Conservation (phyloP, 2,113 vertebrate genomes). For the Labrus mixtus region DNA sequence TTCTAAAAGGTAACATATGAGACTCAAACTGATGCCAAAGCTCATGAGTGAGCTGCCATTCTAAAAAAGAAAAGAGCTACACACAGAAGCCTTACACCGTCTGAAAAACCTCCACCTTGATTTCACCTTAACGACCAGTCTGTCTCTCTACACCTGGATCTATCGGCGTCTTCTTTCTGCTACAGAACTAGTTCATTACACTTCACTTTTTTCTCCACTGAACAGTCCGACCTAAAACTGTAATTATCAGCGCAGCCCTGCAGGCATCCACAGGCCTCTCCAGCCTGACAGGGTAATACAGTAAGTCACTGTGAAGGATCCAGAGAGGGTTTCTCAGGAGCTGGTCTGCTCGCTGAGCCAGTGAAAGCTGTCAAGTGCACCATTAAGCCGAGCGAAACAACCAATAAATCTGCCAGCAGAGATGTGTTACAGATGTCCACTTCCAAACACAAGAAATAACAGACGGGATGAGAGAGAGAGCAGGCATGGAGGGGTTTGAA, state of each 20-base stretch:
- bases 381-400: constrained; percentile 54
- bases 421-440: constrained; percentile 57
- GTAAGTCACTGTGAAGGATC: constrained; percentile 44
- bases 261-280: constrained; percentile 18
- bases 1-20: not conserved
- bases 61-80: not conserved
- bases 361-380: constrained; percentile 63
- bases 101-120: not conserved
- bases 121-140: not conserved
- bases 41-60: not conserved
- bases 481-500: constrained; percentile 32
- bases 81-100: too few species aligned
- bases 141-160: not conserved
- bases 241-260: constrained; percentile 18
- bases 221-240: constrained; percentile 10
- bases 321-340: constrained; percentile 36
- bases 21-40: not conserved
- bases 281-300: constrained; percentile 36
- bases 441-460: constrained; percentile 43
- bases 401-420: constrained; percentile 56
- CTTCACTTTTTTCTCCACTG: not conserved
- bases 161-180: not conserved
- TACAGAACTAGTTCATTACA: not conserved
- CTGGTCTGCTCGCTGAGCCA: constrained; percentile 47
- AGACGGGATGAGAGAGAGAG: constrained; percentile 26